Evolutionary conservation across 1,140 invertebrate genomes (phyloP).

Genomic region (Drosophila navojoa): DNA sequence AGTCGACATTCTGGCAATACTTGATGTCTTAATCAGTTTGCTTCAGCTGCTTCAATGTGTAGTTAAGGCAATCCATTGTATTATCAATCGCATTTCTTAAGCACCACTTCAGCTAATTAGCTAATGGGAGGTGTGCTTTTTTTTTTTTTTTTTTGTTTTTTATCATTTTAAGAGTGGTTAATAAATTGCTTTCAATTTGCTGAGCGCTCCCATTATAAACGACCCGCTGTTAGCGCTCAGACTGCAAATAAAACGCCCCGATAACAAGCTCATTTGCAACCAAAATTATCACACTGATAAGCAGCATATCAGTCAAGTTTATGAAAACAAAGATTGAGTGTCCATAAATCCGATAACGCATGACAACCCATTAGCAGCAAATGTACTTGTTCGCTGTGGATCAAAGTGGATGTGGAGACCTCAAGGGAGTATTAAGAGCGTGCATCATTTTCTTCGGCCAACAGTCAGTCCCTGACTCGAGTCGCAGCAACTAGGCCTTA

Average conservation of each 20-base stretch:
- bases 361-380: conserved; percentile 13
- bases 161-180: background rate
- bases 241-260: conserved; percentile 63
- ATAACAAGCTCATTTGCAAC: conserved; percentile 31
- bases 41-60: background rate
- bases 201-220: background rate
- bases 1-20: background rate
- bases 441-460: too few relatives aligned
- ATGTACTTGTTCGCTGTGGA: background rate
- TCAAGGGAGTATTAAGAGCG: background rate
- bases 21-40: background rate
- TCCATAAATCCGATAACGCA: conserved; percentile 85
- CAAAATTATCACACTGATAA: conserved; percentile 88
- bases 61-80: too few relatives aligned
- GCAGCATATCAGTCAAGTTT: conserved; percentile 42
- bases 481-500: background rate
- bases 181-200: background rate
- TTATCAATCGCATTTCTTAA: too few relatives aligned
- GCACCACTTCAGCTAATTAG: too few relatives aligned
- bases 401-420: background rate
- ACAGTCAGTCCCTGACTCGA: background rate
- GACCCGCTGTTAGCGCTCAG: background rate
- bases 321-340: conserved; percentile 86
- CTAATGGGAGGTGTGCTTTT: too few relatives aligned
- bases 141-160: too few relatives aligned